Percentiles rank a stretch among this genome's conserved stretches.
Evolutionary conservation across 1,140 invertebrate genomes (phyloP).

Genomic region (Danaus plexippus): DNA sequence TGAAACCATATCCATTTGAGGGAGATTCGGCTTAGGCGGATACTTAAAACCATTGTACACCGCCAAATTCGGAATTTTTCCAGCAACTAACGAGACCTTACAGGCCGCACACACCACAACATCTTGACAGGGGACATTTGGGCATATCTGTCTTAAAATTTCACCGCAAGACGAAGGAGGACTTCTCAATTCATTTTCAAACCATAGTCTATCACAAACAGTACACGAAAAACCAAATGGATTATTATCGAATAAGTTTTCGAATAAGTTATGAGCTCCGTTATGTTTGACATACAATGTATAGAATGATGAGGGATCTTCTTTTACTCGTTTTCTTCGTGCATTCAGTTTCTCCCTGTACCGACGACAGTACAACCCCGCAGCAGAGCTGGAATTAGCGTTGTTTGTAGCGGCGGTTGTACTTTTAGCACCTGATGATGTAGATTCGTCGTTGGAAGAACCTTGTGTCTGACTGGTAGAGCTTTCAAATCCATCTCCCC

Average conservation of each 20-base stretch:
- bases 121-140: conserved; percentile 3
- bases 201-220: conserved; percentile 7
- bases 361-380: conserved; percentile 6
- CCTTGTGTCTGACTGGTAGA: too few relatives aligned
- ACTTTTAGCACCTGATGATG: conserved; percentile 3
- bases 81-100: conserved; percentile 8
- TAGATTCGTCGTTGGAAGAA: conserved; percentile 3
- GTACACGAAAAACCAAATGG: conserved; percentile 3
- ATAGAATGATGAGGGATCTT: conserved; percentile 6
- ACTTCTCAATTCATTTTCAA: conserved; percentile 1
- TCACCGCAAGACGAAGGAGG: background rate
- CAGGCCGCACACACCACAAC: conserved; percentile 8
- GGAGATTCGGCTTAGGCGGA: background rate
- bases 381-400: conserved; percentile 3
- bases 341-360: conserved; percentile 8
- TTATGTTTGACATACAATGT: conserved; percentile 5
- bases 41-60: conserved; percentile 11
- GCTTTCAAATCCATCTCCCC: too few relatives aligned
- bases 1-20: conserved; percentile 16
- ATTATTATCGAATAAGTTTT: conserved; percentile 7
- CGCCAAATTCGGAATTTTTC: conserved; percentile 8
- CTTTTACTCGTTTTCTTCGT: conserved; percentile 7
- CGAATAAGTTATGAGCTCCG: conserved; percentile 7
- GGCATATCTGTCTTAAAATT: conserved; percentile 5
- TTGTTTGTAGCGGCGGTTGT: background rate